Conservation (phyloP, 2,888 invertebrate species). For the Caenorhabditis becei region DNA sequence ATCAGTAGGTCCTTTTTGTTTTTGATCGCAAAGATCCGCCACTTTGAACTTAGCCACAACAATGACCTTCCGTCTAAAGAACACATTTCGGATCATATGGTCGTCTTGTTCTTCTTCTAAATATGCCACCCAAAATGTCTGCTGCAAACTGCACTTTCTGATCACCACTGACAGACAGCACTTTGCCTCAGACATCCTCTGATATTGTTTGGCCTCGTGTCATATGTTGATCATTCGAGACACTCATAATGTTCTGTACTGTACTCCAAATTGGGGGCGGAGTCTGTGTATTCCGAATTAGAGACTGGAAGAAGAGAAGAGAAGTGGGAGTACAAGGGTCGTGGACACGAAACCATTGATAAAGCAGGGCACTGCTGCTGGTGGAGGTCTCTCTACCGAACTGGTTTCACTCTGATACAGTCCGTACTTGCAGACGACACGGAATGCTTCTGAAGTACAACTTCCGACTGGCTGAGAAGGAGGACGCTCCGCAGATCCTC, state of each 20-base stretch:
- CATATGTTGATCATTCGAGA: conserved; percentile 1
- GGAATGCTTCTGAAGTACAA: conserved; percentile 7
- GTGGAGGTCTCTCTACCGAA: neutral
- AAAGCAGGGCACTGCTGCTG: neutral
- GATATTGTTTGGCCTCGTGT: conserved; percentile 1
- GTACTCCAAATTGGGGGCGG: neutral
- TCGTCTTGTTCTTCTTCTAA: too few relatives aligned
- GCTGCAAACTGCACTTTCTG: neutral
- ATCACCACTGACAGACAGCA: neutral
- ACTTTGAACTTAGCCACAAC: too few relatives aligned
- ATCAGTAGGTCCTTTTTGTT: too few relatives aligned
- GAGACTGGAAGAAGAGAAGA: neutral
- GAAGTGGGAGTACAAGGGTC: neutral
- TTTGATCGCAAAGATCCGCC: too few relatives aligned
- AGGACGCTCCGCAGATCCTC: conserved; percentile 24
- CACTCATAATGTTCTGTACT: neutral
- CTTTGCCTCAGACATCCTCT: conserved; percentile 1
- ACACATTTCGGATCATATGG: too few relatives aligned
- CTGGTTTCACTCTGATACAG: neutral
- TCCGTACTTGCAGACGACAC: neutral
- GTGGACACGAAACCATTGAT: conserved; percentile 5
- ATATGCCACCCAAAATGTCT: too few relatives aligned
- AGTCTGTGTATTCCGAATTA: neutral
- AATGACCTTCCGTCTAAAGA: too few relatives aligned
- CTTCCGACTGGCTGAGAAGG: conserved; percentile 26